Evolutionary conservation across 2,888 invertebrate genomes (phyloP), one percentile per base, ranked within the genome.

Genomic region (Oconnorella tubifera): DNA sequence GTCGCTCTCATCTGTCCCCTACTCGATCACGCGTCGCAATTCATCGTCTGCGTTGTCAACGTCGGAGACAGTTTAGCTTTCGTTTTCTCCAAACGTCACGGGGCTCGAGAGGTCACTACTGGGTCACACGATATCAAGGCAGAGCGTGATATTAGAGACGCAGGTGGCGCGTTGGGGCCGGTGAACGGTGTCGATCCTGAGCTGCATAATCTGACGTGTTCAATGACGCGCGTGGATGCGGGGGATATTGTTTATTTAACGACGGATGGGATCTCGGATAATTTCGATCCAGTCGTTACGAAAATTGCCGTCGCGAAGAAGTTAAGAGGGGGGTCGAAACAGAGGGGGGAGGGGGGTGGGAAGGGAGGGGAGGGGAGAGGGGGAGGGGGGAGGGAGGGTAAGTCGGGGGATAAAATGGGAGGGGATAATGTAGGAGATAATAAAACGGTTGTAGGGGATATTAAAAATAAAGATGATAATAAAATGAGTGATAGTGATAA

Each of bases 61-160:
- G 91, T 93, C 27, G 92, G 92, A 0, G 92, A 93, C 79, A 90
- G 90, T 56, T 84, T 92, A 70, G 91, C 90, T n/a, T 93, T 91
- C 78, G 89, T 93, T 64, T 91, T 90, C 83, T 86, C 85, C 74
- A 76, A 77, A 66, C 87, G 87, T 76, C 80, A 86, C 78, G 92
- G 92, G n/a, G 89, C 93, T 6, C 83, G 92, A 59, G 92, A 93
- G 83, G 86, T 92, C 70, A 91, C 81, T 2, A 75, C 78, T 84
- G 90, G 90, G 59, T 92, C 91, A 25, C 92, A 92, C 76, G 91
- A 92, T 77, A 88, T 92, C 61, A 85, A 86, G 79, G 87, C 85
- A 75, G 91, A 90, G 86, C 85, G 90, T 27, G 91, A 93, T 77
- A 92, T 93, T 88, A 85, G 92, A 29, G 92, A 93, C 80, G 92